Evolutionary conservation across 2,113 vertebrate species (phyloP).

Genomic region (Zingel zingel): DNA sequence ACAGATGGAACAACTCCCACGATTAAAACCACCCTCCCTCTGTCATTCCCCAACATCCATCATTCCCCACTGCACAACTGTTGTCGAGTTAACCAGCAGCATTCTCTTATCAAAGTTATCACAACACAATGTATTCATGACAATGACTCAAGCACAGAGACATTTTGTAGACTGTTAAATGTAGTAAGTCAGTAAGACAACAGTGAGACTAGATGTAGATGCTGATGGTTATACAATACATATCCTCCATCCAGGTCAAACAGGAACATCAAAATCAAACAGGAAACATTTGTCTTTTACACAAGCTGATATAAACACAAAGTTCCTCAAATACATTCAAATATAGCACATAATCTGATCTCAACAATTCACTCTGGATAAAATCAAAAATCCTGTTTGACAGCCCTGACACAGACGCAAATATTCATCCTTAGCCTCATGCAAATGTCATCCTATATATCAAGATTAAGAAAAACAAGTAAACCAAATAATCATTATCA

Average conservation of each 20-base stretch:
- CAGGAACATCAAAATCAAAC: slow-evolving; percentile 56
- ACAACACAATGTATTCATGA: background rate
- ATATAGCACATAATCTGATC: background rate
- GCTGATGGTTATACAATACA: slow-evolving; percentile 39
- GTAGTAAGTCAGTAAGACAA: background rate
- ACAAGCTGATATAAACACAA: slow-evolving; percentile 16
- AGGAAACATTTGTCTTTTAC: slow-evolving; percentile 50
- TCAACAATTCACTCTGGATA: background rate
- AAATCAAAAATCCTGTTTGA: slow-evolving; percentile 3
- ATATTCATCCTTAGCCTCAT: background rate
- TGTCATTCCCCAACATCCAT: slow-evolving; percentile 42
- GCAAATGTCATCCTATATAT: background rate
- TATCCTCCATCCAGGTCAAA: slow-evolving; percentile 26
- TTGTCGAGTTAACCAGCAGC: slow-evolving; percentile 7
- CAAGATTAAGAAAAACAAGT: background rate
- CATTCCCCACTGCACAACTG: slow-evolving; percentile 36
- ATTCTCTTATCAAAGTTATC: background rate
- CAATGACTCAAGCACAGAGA: background rate
- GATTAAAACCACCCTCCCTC: slow-evolving; percentile 2
- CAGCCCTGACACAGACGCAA: background rate
- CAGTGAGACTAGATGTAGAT: background rate
- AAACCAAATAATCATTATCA: background rate
- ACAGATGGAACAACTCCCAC: slow-evolving; percentile 46
- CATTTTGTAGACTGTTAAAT: background rate
- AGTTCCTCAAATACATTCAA: slow-evolving; percentile 20